Evolutionary conservation across 2,113 vertebrate genomes (phyloP).

Genomic region (Columbina picui): DNA sequence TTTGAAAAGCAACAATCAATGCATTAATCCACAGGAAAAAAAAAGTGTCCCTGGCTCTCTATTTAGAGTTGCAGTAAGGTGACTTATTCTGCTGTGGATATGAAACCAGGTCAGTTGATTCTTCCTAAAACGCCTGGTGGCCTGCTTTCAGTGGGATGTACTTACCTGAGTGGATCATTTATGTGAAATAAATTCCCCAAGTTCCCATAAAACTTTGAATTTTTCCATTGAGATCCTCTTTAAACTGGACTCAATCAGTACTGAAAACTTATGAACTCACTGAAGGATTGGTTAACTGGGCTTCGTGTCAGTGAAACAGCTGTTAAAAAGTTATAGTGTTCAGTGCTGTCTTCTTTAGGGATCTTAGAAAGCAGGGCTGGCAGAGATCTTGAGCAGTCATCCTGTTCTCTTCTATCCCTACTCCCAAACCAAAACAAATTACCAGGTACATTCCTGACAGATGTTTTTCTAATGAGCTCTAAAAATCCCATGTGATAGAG

Average conservation of each 20-base stretch:
- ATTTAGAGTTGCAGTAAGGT: not conserved
- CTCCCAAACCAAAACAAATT: not conserved
- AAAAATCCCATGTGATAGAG: conserved; percentile 5
- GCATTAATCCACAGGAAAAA: not conserved
- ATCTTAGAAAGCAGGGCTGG: not conserved
- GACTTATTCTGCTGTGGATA: not conserved
- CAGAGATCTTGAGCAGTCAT: not conserved
- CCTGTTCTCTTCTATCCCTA: not conserved
- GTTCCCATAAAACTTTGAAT: not conserved
- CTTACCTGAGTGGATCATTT: not conserved
- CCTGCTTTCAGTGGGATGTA: not conserved
- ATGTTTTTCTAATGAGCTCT: conserved; percentile 25
- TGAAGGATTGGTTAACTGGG: not conserved
- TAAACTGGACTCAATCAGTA: not conserved
- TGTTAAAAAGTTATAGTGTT: not conserved
- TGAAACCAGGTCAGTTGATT: not conserved
- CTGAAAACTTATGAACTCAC: not conserved
- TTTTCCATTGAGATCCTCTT: not conserved
- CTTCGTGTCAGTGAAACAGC: not conserved
- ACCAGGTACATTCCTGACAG: conserved; percentile 1
- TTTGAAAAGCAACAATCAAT: not conserved
- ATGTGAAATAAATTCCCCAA: not conserved
- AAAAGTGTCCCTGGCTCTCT: not conserved
- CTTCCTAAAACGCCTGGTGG: not conserved
- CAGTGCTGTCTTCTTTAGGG: not conserved